Evolutionary conservation across 2,113 vertebrate species (phyloP).

Genomic region (Corapipo altera): DNA sequence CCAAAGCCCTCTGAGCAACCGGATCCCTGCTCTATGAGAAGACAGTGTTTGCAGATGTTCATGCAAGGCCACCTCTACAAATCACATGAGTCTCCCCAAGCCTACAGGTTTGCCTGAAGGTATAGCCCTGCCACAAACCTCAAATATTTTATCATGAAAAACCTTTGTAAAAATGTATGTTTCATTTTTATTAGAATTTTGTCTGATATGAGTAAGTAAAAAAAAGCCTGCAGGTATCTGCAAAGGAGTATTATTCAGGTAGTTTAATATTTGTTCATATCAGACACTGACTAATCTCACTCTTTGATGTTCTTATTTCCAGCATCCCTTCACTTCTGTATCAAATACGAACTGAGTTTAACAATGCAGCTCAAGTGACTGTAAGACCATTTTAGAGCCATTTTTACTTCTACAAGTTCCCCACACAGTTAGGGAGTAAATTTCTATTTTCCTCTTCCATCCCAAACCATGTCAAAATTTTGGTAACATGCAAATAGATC

Average conservation of each 20-base stretch:
- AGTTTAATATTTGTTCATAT: background rate
- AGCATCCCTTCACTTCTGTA: background rate
- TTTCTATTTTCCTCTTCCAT: background rate
- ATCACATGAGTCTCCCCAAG: background rate
- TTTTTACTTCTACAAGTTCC: background rate
- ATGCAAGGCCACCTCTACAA: background rate
- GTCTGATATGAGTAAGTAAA: background rate
- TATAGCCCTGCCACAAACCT: background rate
- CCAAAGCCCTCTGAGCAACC: background rate
- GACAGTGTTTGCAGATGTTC: background rate
- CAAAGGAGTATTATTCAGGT: background rate
- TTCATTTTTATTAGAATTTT: background rate
- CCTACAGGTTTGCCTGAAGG: background rate
- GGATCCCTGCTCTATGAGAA: background rate
- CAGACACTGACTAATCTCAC: background rate
- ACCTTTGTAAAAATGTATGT: background rate
- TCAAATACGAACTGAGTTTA: background rate
- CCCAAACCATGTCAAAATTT: background rate
- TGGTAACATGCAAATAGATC: background rate
- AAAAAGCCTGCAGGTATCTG: background rate
- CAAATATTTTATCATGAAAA: background rate
- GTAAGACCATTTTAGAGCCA: background rate
- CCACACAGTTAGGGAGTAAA: background rate
- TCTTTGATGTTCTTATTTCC: background rate
- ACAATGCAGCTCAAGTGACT: background rate